Evolutionary conservation across 2,888 invertebrate species (phyloP).

Genomic region (Dusona sp.): DNA sequence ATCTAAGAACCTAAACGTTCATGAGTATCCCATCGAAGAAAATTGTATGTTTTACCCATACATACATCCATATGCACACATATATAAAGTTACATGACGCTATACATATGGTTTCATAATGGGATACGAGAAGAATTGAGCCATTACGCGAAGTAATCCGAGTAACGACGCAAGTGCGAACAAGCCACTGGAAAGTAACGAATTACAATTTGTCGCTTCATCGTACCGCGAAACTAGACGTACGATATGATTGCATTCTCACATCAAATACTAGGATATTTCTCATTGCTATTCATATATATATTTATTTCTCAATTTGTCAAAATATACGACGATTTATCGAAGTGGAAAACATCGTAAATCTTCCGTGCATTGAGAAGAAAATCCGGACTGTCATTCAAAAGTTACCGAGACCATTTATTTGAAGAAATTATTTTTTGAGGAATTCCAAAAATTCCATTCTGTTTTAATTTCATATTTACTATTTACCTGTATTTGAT

Average conservation of each 20-base stretch:
- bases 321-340: neutral
- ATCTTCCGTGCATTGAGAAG: neutral
- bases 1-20: constrained; percentile 33
- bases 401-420: neutral
- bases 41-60: constrained; percentile 13
- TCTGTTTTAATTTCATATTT: neutral
- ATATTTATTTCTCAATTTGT: neutral
- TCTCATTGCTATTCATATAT: neutral
- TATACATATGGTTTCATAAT: constrained; percentile 2
- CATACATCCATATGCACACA: neutral
- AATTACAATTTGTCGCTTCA: constrained; percentile 30
- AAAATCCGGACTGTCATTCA: neutral
- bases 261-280: neutral
- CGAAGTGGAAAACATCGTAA: neutral
- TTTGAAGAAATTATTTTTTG: neutral
- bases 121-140: constrained; percentile 42
- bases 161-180: constrained; percentile 48
- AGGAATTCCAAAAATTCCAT: neutral
- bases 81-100: neutral
- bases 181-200: constrained; percentile 30
- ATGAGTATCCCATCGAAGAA: constrained; percentile 20
- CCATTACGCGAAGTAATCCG: constrained; percentile 45
- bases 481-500: neutral
- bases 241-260: neutral
- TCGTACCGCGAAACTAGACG: neutral